These are phyloP conservation scores for Eolophus roseicapilla DNA, from an alignment of 2,113 vertebrate species.

Conservation along the genomic window DNA sequence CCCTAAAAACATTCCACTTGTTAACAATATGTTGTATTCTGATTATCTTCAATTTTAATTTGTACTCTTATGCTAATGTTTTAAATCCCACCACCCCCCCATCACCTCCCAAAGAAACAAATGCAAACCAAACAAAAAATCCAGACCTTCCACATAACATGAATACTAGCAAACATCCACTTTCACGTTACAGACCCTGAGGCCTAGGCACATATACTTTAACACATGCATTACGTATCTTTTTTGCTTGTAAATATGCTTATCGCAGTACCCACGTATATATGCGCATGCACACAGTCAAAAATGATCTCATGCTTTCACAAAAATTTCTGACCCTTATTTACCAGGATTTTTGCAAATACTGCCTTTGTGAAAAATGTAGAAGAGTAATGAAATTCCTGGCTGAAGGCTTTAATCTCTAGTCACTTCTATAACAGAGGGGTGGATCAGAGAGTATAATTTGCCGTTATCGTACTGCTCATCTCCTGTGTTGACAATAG, in stretches of 20 bases:
- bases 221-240: not conserved
- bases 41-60: not conserved
- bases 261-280: not conserved
- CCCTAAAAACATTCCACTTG: not conserved
- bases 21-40: not conserved
- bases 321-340: not conserved
- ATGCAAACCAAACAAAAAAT: not conserved
- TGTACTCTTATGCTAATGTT: not conserved
- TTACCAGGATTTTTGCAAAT: slow-evolving; percentile 16
- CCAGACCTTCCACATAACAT: not conserved
- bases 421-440: slow-evolving; percentile 61
- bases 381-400: slow-evolving; percentile 67
- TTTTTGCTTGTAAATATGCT: not conserved
- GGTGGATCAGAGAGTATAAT: slow-evolving; percentile 71
- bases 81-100: not conserved
- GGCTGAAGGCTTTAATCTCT: slow-evolving; percentile 70
- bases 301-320: not conserved
- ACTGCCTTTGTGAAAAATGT: slow-evolving; percentile 63
- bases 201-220: not conserved
- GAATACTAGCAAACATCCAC: not conserved
- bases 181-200: not conserved
- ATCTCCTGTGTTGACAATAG: slow-evolving; percentile 78
- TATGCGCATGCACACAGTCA: not conserved
- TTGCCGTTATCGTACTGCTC: slow-evolving; percentile 71
- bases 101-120: rapidly evolving